Base-by-base conservation (phyloP, 2,797 vertebrate species). In the Danio jaintianensis region DNA sequence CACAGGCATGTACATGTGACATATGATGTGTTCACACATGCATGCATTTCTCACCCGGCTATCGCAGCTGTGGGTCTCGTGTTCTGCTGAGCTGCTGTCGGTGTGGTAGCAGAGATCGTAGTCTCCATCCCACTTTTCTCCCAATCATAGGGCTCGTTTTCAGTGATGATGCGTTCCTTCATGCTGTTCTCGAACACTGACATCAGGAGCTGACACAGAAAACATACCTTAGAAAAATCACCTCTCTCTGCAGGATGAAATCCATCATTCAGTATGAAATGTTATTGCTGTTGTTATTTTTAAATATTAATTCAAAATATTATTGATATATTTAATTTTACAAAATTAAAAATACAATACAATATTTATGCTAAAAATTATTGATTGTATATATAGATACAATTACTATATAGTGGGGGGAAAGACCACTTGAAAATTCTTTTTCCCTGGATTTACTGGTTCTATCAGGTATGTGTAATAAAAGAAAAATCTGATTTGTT, bases 151-250 rank as follows among this genome's bases (percentile, higher is more conserved):
- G 97, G 96, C 91, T 99, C 97, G 0, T 98, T 99, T 92, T 99
- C 97, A 0, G 96, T 97, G 86, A 99, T 97, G 82, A 96, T 95
- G 45, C 97, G 93, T 84, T 97, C 97, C 89, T 98, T 98, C 96
- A 98, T 99, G 91, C 97, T 98, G 93, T 96, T 98, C 93, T 99
- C 97, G 68, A 99, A 98, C 90, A 99, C 96, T 0, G 97, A 96
- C 97, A 98, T 99, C 89, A 99, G 95, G 90, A 99, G 89, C 98
- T 99, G 91, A 91, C 45, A 47, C 43, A 75, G 22, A 82, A 50
- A 16, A 58, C 45, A 48, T 9, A 77, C 1, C 29, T 59, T 53
- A 68, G 53, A 56, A 80, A 64, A 40, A 18, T n/a, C 80, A 62
- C 42, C 29, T 29, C 59, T 20, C 40, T 36, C 15, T 20, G 42